Evolutionary conservation across 1,140 invertebrate species (phyloP).

Genomic region (Drosophila mayri): DNA sequence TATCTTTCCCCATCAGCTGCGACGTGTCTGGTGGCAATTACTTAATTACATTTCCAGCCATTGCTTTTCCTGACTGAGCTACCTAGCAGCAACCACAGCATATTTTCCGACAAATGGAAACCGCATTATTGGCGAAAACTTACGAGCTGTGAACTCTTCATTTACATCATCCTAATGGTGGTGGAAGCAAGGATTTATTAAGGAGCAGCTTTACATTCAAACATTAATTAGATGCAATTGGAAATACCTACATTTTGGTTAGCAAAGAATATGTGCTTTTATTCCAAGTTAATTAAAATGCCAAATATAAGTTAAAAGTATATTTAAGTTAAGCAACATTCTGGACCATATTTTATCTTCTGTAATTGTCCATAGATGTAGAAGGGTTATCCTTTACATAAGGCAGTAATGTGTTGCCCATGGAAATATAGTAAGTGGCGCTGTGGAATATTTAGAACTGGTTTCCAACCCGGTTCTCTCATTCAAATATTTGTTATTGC

Average conservation of each 20-base stretch:
- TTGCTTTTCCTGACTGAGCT: constrained; percentile 8
- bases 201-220: constrained; percentile 11
- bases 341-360: too few relatives aligned
- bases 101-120: constrained; percentile 31
- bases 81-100: constrained; percentile 12
- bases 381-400: not conserved
- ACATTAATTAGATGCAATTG: not conserved
- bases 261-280: not conserved
- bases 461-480: constrained; percentile 31
- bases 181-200: not conserved
- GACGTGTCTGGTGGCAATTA: constrained; percentile 37
- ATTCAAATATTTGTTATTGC: constrained; percentile 17
- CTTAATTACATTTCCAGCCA: constrained; percentile 52
- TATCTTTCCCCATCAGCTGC: not conserved
- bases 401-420: constrained; percentile 6
- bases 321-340: not conserved
- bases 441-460: constrained; percentile 1
- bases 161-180: not conserved
- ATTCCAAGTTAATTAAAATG: not conserved
- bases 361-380: not conserved
- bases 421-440: constrained; percentile 49
- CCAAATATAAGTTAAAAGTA: not conserved
- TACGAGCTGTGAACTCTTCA: not conserved
- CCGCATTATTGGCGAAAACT: constrained; percentile 5
- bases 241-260: not conserved